A percentile compares a stretch with the other conserved stretches of the same genome.
phyloP scores from a whole-genome alignment of 35 echinoderm and acorn worm genomes.

The Stichopus chloronotus region DNA sequence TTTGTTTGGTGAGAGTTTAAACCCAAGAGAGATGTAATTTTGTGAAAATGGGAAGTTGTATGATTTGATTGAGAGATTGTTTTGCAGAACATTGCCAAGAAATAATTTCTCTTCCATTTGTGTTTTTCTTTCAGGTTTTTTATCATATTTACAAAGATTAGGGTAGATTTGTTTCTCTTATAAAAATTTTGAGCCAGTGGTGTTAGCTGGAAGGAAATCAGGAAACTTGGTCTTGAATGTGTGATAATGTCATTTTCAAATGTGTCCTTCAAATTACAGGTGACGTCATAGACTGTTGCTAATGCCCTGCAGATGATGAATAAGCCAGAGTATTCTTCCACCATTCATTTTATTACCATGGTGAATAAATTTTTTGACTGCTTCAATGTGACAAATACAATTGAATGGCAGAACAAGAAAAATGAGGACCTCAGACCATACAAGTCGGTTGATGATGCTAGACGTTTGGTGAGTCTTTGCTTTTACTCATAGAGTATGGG shows the following conservation, averaged over 20 bases:
- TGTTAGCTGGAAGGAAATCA: neutral
- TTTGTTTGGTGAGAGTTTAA: no score
- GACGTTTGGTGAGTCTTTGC: constrained; percentile 55
- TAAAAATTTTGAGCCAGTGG: neutral
- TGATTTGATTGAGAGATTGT: neutral
- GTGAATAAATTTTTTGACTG: constrained; percentile 81
- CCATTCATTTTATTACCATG: constrained; percentile 65
- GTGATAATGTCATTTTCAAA: neutral
- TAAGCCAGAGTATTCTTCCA: constrained; percentile 42
- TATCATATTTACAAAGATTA: no score
- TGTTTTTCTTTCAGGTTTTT: no score
- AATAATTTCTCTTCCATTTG: no score
- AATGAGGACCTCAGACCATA: constrained; percentile 60
- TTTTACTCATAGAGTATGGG: neutral
- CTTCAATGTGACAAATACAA: constrained; percentile 59
- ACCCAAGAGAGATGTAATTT: neutral
- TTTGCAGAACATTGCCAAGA: no score
- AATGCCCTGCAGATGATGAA: constrained; percentile 60
- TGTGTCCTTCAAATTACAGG: constrained; percentile 51
- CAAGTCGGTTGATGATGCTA: constrained; percentile 46
- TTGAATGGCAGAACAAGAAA: constrained; percentile 33
- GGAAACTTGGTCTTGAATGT: neutral
- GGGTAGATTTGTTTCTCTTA: no score
- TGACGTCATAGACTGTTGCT: constrained; percentile 53
- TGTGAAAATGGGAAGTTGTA: neutral